These are phyloP conservation scores for Cheirogaleus major DNA, from an alignment of 2,797 vertebrate genomes.

Conservation along the genomic window DNA sequence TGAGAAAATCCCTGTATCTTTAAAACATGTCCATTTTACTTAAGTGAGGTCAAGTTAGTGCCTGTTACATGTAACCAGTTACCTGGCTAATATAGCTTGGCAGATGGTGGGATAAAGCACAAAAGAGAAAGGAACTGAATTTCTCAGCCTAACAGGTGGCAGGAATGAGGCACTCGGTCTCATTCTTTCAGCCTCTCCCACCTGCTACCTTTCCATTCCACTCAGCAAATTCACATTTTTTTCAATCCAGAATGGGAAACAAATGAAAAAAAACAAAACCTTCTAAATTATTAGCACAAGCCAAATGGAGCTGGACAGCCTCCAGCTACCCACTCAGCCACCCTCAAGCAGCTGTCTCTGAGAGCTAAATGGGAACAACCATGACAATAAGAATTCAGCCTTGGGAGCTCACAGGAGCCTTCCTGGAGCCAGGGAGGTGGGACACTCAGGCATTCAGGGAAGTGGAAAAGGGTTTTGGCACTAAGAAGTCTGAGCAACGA, in stretches of 20 bases:
- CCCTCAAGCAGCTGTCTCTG: slow-evolving; percentile 71
- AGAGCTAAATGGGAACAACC: slow-evolving; percentile 70
- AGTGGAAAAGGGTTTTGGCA: neutral
- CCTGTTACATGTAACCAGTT: slow-evolving; percentile 3
- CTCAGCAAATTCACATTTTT: slow-evolving; percentile 59
- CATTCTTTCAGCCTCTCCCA: slow-evolving; percentile 21
- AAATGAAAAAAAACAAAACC: slow-evolving; percentile 71
- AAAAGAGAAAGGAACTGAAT: slow-evolving; percentile 31
- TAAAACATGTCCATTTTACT: slow-evolving; percentile 18
- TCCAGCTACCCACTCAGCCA: slow-evolving; percentile 72
- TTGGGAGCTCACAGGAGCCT: slow-evolving; percentile 16
- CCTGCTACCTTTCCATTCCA: slow-evolving; percentile 51
- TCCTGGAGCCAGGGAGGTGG: neutral
- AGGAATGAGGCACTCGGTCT: neutral
- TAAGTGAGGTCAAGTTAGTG: slow-evolving; percentile 30
- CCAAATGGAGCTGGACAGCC: slow-evolving; percentile 70
- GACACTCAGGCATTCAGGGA: neutral
- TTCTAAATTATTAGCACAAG: slow-evolving; percentile 71
- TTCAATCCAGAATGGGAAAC: slow-evolving; percentile 57
- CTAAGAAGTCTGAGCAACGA: neutral
- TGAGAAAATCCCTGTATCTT: neutral
- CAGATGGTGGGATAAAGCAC: slow-evolving; percentile 47
- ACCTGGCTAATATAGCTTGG: slow-evolving; percentile 14
- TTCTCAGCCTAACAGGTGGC: slow-evolving; percentile 48
- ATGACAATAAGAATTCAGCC: slow-evolving; percentile 71